Conservation (phyloP, 2,888 invertebrate genomes). For the Xylocampa areola region DNA sequence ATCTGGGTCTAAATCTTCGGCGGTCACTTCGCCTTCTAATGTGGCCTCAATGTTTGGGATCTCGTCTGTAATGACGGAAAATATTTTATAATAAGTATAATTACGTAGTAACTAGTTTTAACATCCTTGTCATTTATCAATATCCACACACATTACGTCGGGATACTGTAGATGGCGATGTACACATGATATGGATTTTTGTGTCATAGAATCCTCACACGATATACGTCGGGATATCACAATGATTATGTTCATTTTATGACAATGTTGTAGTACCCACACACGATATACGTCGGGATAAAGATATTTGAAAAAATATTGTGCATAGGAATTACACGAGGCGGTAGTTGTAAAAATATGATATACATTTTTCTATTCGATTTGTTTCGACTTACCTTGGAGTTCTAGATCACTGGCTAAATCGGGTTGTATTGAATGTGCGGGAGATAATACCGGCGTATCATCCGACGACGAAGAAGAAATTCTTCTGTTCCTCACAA, state of each 20-base stretch:
- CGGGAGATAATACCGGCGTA: background rate
- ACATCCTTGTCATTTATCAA: background rate
- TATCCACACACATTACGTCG: slow-evolving; percentile 5
- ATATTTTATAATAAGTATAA: background rate
- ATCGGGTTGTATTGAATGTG: background rate
- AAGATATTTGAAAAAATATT: background rate
- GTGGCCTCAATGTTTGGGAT: background rate
- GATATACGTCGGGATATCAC: slow-evolving; percentile 6
- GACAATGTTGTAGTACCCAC: background rate
- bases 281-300: slow-evolving; percentile 7
- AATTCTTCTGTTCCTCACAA: slow-evolving; percentile 1
- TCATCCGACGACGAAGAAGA: background rate
- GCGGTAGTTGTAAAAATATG: background rate
- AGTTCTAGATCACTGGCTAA: slow-evolving; percentile 3
- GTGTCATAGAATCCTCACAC: slow-evolving; percentile 6
- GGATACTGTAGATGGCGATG: background rate
- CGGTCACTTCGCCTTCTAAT: background rate
- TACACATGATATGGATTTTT: background rate
- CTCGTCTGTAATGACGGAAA: slow-evolving; percentile 2
- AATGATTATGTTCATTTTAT: slow-evolving; percentile 7
- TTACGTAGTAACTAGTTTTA: background rate
- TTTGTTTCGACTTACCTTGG: background rate
- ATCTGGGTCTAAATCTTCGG: slow-evolving; percentile 8
- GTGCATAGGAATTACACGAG: background rate
- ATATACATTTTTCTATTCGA: background rate